Percentiles rank a stretch among this genome's conserved stretches.
phyloP scores from a whole-genome alignment of 1,140 invertebrate genomes.

The Bombus confusus region DNA sequence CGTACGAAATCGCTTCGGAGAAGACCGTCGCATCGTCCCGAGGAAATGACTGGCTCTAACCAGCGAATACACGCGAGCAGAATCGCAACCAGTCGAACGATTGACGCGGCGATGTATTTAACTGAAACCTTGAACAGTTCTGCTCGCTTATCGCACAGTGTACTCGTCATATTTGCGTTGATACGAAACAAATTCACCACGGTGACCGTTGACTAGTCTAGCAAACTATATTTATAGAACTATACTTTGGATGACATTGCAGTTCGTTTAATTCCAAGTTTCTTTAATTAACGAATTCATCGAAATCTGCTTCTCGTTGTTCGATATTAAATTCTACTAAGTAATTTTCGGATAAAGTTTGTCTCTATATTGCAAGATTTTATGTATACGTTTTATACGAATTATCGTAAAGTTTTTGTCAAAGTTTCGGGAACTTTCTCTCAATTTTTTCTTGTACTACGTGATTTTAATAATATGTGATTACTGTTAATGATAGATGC shows the following conservation, averaged over 20 bases:
- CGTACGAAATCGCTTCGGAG: slow-evolving; percentile 65
- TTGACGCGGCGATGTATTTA: slow-evolving; percentile 25
- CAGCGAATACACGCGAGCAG: slow-evolving; percentile 56
- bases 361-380: no score
- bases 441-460: no score
- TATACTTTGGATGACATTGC: neutral
- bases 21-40: slow-evolving; percentile 62
- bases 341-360: no score
- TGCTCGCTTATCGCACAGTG: slow-evolving; percentile 16
- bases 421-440: no score
- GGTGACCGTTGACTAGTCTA: no score
- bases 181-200: neutral
- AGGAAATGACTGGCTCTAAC: slow-evolving; percentile 52
- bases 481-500: no score
- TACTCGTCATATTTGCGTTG: slow-evolving; percentile 22
- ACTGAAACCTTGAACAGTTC: slow-evolving; percentile 44
- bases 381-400: no score
- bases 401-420: no score
- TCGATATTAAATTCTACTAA: no score
- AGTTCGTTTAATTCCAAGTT: neutral
- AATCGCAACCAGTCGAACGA: slow-evolving; percentile 66
- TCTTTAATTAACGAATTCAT: neutral
- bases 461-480: no score
- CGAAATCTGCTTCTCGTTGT: neutral
- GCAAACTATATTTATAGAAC: neutral